Evolutionary conservation across 2,113 vertebrate species (phyloP).

Genomic region (Pseudorectes ferrugineus): DNA sequence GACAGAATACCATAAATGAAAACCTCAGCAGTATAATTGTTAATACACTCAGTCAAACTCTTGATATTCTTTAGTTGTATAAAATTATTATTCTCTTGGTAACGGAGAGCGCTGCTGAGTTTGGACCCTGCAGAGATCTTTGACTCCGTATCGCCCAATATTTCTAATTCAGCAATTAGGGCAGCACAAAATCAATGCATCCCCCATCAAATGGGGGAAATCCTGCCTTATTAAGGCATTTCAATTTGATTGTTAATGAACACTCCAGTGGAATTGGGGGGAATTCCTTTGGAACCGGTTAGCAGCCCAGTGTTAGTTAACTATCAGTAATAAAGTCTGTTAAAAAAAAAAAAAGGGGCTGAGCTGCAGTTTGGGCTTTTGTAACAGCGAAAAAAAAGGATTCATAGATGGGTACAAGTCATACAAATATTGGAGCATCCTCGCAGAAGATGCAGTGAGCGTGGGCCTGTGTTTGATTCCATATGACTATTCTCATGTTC

Average conservation of each 20-base stretch:
- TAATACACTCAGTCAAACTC: neutral
- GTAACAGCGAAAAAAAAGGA: neutral
- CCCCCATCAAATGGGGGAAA: accelerated
- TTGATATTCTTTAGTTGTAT: neutral
- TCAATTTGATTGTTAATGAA: neutral
- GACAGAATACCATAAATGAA: neutral
- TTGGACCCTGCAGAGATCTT: neutral
- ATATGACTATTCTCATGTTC: neutral
- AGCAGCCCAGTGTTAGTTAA: neutral
- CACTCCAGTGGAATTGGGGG: neutral
- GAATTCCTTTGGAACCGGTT: neutral
- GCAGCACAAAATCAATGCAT: neutral
- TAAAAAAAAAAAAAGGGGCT: neutral
- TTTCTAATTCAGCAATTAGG: neutral
- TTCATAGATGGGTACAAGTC: neutral
- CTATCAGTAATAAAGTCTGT: neutral
- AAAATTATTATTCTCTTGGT: neutral
- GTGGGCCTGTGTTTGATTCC: neutral
- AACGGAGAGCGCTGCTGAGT: neutral
- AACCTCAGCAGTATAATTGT: neutral
- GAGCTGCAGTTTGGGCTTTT: neutral
- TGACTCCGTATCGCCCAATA: neutral
- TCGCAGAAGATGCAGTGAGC: neutral
- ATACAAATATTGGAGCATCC: neutral
- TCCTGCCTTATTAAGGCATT: neutral